Evolutionary conservation across 2,888 invertebrate genomes (phyloP).

Genomic region (Nemotelus pantherinus): DNA sequence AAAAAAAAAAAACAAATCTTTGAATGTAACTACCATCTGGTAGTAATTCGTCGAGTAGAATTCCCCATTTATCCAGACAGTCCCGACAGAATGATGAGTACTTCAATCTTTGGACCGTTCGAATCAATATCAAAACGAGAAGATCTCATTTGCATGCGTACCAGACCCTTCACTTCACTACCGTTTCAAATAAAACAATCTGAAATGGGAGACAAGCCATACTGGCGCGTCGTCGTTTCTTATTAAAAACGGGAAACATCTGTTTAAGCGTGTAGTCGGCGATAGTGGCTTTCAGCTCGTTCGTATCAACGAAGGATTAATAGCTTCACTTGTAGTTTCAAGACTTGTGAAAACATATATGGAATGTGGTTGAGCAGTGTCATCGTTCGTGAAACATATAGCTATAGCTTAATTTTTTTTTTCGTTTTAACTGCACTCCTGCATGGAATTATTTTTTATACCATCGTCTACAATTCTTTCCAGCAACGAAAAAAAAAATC

Average conservation of each 20-base stretch:
- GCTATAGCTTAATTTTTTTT: too few species aligned
- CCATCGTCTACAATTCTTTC: too few species aligned
- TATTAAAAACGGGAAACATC: constrained; percentile 38
- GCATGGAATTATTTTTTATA: too few species aligned
- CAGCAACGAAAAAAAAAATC: too few species aligned
- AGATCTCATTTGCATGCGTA: constrained; percentile 32
- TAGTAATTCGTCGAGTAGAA: constrained; percentile 30
- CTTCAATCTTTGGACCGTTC: too few species aligned
- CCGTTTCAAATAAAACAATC: constrained; percentile 2
- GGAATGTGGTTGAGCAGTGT: too few species aligned
- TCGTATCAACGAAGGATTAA: background rate
- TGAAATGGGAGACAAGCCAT: constrained; percentile 18
- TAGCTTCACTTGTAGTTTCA: background rate
- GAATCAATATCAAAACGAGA: background rate
- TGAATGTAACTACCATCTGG: constrained; percentile 28
- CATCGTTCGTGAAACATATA: too few species aligned
- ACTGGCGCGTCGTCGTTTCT: background rate
- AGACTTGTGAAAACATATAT: background rate
- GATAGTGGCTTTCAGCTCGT: background rate
- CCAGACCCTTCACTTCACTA: background rate
- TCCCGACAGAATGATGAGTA: background rate
- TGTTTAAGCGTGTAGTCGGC: constrained; percentile 11
- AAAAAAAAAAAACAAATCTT: constrained; percentile 27
- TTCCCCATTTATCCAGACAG: constrained; percentile 20
- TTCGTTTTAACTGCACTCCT: too few species aligned